Percentiles rank a stretch among this genome's conserved stretches.
These are phyloP conservation scores for Mohoua ochrocephala DNA, from an alignment of 2,113 vertebrate genomes.

Conservation along the genomic window DNA sequence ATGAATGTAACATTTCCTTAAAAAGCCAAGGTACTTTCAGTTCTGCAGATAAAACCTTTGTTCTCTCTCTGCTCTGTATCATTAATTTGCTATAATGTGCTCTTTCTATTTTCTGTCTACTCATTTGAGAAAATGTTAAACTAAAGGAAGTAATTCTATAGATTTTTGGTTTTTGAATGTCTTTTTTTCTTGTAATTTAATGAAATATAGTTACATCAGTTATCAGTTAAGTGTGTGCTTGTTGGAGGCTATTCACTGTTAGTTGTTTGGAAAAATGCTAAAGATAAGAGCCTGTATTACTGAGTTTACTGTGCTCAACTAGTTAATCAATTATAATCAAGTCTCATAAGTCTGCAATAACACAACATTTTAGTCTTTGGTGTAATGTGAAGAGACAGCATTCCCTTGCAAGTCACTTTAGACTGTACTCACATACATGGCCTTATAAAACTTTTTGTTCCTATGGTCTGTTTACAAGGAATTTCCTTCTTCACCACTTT, in stretches of 20 bases:
- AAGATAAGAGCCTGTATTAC: neutral
- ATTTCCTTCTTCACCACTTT: neutral
- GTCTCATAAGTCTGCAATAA: neutral
- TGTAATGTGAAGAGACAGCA: neutral
- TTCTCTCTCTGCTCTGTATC: neutral
- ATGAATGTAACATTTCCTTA: fast-evolving
- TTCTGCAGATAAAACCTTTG: neutral
- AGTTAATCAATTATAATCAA: neutral
- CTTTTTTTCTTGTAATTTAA: neutral
- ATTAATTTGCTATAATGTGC: neutral
- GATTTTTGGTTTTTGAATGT: neutral
- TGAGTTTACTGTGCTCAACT: neutral
- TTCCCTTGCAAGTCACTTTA: neutral
- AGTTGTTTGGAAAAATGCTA: neutral
- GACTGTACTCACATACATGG: neutral
- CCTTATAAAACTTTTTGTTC: neutral
- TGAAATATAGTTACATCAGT: neutral
- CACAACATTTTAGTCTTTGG: neutral
- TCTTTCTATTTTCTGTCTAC: neutral
- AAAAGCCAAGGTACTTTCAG: neutral
- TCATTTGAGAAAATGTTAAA: neutral
- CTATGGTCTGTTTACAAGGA: neutral
- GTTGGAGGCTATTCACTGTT: neutral
- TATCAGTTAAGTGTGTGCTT: neutral
- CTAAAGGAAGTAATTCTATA: neutral